Evolutionary conservation across 2,797 vertebrate genomes (phyloP), one percentile per base, ranked within the genome.

Genomic region (Acanthis flammea): DNA sequence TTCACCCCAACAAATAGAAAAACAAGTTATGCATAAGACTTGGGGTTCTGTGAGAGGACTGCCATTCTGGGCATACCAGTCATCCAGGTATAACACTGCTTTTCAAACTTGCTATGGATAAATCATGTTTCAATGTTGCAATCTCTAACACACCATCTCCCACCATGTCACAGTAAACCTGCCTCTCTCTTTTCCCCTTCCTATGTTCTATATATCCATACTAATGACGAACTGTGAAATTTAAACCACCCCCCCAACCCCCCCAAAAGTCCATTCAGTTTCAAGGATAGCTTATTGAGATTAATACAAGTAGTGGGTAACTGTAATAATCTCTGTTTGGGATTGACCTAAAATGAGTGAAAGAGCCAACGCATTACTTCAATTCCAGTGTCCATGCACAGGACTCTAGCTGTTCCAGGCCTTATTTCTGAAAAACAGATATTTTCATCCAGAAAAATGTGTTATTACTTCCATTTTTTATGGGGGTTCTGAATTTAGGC

Each of bases 31-130:
- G 67, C 35, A 24, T 68, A 70, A 92, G 41, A 77, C 35, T 70
- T 90, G 93, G 87, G 81, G 92, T 84, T 95, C 75, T 79, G 88
- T 67, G 83, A 92, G 68, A 87, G 51, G 47, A 82, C 75, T 96
- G 94, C 67, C 79, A 33, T 71, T 77, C 57, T 37, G 81, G 63
- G 50, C 57, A 61, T 6, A 60, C 14, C 62, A 62, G 44, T 63
- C 63, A 74, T 60, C 51, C 19, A 19, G 23, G 57, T 63, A 71
- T 35, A 62, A 68, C 17, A 27, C 60, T 8, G 8, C 31, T 25
- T 75, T 76, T 82, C 50, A 60, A 80, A 62, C 28, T 12, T 65
- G 25, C 62, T 14, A 12, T n/a, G 48, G 68, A 17, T 33, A 48
- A 42, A 12, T 23, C 21, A 23, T 1, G 7, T 50, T 79, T 89